Conservation (phyloP, 2,888 invertebrate genomes). For the Ischnura elegans region DNA sequence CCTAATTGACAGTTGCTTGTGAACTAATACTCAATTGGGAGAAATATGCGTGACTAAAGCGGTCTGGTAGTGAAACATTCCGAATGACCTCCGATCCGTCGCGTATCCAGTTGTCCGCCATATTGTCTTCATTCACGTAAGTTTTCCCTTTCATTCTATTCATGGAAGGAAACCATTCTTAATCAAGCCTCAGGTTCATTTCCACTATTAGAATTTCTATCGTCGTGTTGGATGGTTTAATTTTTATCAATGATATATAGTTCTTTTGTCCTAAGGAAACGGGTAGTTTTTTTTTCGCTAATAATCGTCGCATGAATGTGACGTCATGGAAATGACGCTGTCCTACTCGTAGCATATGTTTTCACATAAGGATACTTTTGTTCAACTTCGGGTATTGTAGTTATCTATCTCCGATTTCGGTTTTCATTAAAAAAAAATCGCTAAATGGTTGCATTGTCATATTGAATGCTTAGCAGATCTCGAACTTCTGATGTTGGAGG, state of each 20-base stretch:
- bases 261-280: neutral
- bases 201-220: neutral
- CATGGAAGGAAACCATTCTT: neutral
- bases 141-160: neutral
- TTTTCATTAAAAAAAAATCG: neutral
- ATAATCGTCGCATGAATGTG: fast-evolving
- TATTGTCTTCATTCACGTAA: neutral
- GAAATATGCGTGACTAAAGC: no score
- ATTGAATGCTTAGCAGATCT: neutral
- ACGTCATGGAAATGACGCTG: neutral
- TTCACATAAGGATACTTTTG: no score
- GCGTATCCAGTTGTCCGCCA: neutral
- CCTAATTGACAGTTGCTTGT: no score
- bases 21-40: no score
- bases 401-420: neutral
- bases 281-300: neutral
- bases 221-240: neutral
- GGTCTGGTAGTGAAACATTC: no score
- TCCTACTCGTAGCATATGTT: neutral
- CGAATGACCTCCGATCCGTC: neutral
- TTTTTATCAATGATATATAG: neutral
- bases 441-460: neutral
- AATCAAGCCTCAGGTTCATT: neutral
- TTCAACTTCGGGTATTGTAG: no score
- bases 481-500: neutral